phyloP scores from a whole-genome alignment of 2,888 invertebrate species.

The Trimorus sp. region DNA sequence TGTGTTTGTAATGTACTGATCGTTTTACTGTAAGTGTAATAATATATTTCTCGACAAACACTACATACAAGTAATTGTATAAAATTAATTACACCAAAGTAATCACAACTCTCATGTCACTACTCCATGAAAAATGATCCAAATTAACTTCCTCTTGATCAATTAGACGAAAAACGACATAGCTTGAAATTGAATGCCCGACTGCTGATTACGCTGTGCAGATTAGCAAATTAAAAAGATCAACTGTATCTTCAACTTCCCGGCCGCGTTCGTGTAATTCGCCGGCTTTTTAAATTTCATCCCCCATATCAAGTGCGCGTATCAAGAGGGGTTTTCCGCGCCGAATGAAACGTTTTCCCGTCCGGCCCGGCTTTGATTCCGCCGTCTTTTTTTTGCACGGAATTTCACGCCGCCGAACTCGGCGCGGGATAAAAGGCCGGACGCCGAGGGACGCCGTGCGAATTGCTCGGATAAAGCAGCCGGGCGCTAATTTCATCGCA shows the following conservation, averaged over 20 bases:
- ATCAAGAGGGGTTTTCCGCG: conserved; percentile 23
- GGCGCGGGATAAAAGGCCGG: conserved; percentile 55
- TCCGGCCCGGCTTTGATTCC: conserved; percentile 21
- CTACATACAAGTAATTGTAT: too few species aligned
- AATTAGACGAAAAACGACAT: too few species aligned
- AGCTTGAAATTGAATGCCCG: too few species aligned
- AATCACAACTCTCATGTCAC: too few species aligned
- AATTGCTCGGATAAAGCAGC: conserved; percentile 73
- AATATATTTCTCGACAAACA: too few species aligned
- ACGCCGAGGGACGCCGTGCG: conserved; percentile 65
- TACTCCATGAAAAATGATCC: too few species aligned
- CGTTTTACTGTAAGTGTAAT: too few species aligned
- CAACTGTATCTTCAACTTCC: conserved; percentile 63
- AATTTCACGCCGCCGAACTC: conserved; percentile 47
- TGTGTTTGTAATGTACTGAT: too few species aligned
- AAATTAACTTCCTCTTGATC: too few species aligned
- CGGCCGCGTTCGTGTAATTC: conserved; percentile 39
- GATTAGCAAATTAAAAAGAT: conserved; percentile 76
- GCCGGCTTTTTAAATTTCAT: conserved; percentile 6
- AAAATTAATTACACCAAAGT: too few species aligned
- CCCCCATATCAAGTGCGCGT: conserved; percentile 7
- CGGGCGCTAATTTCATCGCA: conserved; percentile 74
- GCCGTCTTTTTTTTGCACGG: conserved; percentile 42
- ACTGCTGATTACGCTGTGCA: conserved; percentile 72
- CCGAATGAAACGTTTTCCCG: conserved; percentile 21